Base-by-base conservation (phyloP, 2,888 invertebrate genomes). In the Rotaria socialis region DNA sequence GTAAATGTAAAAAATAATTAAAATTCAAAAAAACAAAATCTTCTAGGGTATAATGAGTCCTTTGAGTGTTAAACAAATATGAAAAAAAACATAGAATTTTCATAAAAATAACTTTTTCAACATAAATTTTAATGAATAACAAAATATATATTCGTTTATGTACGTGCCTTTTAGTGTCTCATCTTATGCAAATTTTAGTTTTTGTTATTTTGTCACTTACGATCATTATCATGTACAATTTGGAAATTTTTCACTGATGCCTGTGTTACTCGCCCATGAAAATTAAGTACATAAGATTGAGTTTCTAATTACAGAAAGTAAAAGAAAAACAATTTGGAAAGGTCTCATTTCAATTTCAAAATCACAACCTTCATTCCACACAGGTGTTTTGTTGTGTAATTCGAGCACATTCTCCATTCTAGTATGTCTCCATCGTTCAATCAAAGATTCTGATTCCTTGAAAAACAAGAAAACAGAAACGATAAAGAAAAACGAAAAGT, bases 211-310 rank as follows among this genome's bases (percentile, higher is more conserved):
- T 55, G 3, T 55, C 56, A 87, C 91, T 91, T 90, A 94, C 94
- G 95, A 92, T 99, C 97, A 84, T 95, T 96, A 89, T 97, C 96
- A 91, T 98, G 98, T 43, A 99, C 97, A 84, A 99, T 95, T 93
- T 99, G 99, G 92, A 99, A 99, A 93, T 99, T 99, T 91, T 99
- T 99, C 6, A 99, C 99, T 86, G 97, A 98, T 56, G 99, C 99
- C 92, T 98, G 98, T 0, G 98, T 99, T 0, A 99, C 99, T 85
- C 99, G 93, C 0, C 99, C 99, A 90, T 98, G 97, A 92, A 99
- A 99, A 92, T 99, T 99, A 58, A 99, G 93, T 14, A 99, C 99
- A 91, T 99, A 99, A 0, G 97, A 98, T 91, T 99, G 99, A 0
- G 98, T 97, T 89, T 99, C 99, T 93, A 90, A 58, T 35, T 35